A percentile compares a stretch with the other conserved stretches of the same genome.
Evolutionary conservation across 2,797 vertebrate species (phyloP).

Genomic region (Lagodon rhomboides): DNA sequence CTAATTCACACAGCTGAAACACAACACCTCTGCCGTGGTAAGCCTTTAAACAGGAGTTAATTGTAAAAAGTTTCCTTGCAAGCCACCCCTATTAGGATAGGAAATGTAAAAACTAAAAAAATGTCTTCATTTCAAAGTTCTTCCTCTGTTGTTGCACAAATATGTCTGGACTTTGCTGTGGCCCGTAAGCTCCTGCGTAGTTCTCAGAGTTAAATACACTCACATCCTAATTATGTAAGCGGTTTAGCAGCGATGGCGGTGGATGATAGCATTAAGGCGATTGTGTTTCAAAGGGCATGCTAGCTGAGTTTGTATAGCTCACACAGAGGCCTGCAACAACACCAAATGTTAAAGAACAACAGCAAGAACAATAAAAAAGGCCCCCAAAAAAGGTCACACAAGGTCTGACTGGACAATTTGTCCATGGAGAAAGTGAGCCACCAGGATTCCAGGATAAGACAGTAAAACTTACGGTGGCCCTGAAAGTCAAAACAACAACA

Average conservation of each 20-base stretch:
- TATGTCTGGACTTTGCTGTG: conserved; percentile 5
- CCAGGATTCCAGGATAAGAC: not conserved
- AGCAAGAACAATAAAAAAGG: not conserved
- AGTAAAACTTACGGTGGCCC: not conserved
- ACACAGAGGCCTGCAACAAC: not conserved
- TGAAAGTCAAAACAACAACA: too few relatives aligned
- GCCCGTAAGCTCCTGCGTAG: conserved; percentile 12
- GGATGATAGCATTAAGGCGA: conserved; percentile 53
- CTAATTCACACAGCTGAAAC: not conserved
- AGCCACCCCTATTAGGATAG: not conserved
- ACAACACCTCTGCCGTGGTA: not conserved
- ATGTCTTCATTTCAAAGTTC: not conserved
- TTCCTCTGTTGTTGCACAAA: conserved; percentile 8
- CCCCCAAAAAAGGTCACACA: not conserved
- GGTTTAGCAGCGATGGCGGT: conserved; percentile 48
- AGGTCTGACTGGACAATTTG: conserved; percentile 1
- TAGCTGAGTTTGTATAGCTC: conserved; percentile 13
- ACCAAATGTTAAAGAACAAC: conserved; percentile 24
- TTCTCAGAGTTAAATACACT: conserved; percentile 42
- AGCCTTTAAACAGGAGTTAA: not conserved
- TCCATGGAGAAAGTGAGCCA: not conserved
- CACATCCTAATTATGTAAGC: conserved; percentile 59
- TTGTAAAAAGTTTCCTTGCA: not conserved
- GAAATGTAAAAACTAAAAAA: not conserved
- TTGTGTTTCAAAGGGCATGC: conserved; percentile 39